Percentiles rank a stretch among this genome's conserved stretches.
These are phyloP conservation scores for Malurus leucopterus DNA, from an alignment of 2,797 vertebrate genomes.

Conservation along the genomic window DNA sequence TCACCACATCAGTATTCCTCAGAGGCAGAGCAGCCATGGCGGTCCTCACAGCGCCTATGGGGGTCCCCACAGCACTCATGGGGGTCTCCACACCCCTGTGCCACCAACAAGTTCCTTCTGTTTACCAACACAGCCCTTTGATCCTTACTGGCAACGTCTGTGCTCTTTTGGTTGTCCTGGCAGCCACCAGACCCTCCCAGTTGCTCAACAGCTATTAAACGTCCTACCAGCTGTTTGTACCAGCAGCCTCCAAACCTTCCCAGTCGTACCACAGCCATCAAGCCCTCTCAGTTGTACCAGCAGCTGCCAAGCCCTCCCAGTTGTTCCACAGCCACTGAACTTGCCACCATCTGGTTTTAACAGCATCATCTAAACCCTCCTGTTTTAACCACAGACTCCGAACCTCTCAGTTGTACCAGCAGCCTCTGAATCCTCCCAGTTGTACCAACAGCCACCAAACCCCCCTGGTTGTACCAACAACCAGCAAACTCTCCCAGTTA, in stretches of 20 bases:
- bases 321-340: not conserved
- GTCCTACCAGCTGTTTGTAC: not conserved
- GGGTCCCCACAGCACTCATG: not conserved
- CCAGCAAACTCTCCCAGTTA: not conserved
- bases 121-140: not conserved
- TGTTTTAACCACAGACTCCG: not conserved
- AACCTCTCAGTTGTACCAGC: not conserved
- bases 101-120: not conserved
- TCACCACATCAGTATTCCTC: not conserved
- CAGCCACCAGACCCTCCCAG: not conserved
- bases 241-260: not conserved
- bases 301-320: not conserved
- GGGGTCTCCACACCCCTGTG: too few relatives aligned
- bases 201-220: not conserved
- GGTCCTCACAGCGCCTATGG: not conserved
- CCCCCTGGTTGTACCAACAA: not conserved
- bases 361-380: not conserved
- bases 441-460: not conserved
- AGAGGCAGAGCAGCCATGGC: accelerated
- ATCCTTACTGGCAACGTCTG: not conserved
- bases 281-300: too few relatives aligned
- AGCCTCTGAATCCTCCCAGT: not conserved
- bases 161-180: not conserved
- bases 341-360: not conserved
- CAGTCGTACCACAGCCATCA: too few relatives aligned